These are phyloP conservation scores for Myopa testacea DNA, from an alignment of 2,888 invertebrate species.

Conservation along the genomic window DNA sequence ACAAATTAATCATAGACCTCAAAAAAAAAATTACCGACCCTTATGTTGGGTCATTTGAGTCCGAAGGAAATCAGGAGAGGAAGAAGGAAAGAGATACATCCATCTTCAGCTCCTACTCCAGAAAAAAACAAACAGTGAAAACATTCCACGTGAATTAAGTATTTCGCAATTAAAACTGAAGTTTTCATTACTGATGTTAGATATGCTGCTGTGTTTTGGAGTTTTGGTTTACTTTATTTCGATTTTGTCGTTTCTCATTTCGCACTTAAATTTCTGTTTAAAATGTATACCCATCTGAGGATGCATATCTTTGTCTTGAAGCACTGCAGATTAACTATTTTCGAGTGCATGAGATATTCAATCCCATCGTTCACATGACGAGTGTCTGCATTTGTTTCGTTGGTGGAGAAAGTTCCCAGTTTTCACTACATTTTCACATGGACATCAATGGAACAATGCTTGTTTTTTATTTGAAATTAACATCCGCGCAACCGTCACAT, in stretches of 20 bases:
- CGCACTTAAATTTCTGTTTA: background rate
- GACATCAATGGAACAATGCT: slow-evolving; percentile 18
- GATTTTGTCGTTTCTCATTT: background rate
- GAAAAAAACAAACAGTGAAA: no score
- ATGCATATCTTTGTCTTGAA: background rate
- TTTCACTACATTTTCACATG: slow-evolving; percentile 30
- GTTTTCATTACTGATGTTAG: no score
- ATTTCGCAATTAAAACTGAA: no score
- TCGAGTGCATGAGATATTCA: background rate
- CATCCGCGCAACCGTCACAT: slow-evolving; percentile 32
- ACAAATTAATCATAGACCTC: no score
- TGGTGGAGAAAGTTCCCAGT: slow-evolving; percentile 32
- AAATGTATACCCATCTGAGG: background rate
- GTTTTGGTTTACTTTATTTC: no score
- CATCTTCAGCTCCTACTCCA: no score
- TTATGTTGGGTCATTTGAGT: no score
- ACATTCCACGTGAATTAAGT: no score
- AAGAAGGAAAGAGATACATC: no score
- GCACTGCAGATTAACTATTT: background rate
- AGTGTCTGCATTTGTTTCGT: background rate
- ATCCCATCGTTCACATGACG: background rate
- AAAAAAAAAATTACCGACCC: no score
- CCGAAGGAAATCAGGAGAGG: no score
- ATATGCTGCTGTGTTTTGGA: no score
- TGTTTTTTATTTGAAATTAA: slow-evolving; percentile 3